phyloP scores from a whole-genome alignment of 2,113 vertebrate species.

The Nematolebias whitei region DNA sequence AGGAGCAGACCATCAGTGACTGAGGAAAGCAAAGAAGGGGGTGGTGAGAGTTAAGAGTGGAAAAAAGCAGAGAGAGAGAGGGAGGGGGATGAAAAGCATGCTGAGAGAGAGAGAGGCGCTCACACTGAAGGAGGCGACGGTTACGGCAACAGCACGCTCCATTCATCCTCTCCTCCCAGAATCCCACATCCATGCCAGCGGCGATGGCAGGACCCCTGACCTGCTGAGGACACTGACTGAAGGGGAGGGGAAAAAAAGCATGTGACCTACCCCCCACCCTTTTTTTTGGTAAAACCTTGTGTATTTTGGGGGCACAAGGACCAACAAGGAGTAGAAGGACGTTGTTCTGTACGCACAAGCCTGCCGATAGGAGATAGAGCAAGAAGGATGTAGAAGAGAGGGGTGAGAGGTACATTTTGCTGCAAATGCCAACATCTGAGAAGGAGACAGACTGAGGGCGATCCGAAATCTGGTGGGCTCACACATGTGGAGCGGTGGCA shows the following conservation, averaged over 20 bases:
- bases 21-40: slow-evolving; percentile 41
- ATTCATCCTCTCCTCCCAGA: slow-evolving; percentile 48
- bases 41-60: slow-evolving; percentile 38
- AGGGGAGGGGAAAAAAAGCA: slow-evolving; percentile 36
- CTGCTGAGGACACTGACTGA: slow-evolving; percentile 44
- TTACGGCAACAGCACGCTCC: slow-evolving; percentile 60
- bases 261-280: slow-evolving; percentile 1
- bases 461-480: slow-evolving; percentile 50
- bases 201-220: slow-evolving; percentile 50
- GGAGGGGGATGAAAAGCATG: slow-evolving; percentile 61
- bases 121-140: slow-evolving; percentile 61
- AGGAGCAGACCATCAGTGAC: slow-evolving; percentile 62
- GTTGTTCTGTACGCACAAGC: slow-evolving; percentile 39
- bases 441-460: slow-evolving; percentile 55
- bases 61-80: slow-evolving; percentile 47
- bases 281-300: slow-evolving; percentile 20
- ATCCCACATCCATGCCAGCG: slow-evolving; percentile 43
- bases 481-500: slow-evolving; percentile 46
- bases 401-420: slow-evolving; percentile 51
- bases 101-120: slow-evolving; percentile 55
- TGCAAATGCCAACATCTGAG: slow-evolving; percentile 61
- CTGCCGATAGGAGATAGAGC: slow-evolving; percentile 31
- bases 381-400: slow-evolving; percentile 23
- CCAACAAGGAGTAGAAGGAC: slow-evolving; percentile 53
- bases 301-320: slow-evolving; percentile 25